These are phyloP conservation scores for Muricea muricata DNA, from an alignment of 92 coral and sea anemone species.

Conservation along the genomic window DNA sequence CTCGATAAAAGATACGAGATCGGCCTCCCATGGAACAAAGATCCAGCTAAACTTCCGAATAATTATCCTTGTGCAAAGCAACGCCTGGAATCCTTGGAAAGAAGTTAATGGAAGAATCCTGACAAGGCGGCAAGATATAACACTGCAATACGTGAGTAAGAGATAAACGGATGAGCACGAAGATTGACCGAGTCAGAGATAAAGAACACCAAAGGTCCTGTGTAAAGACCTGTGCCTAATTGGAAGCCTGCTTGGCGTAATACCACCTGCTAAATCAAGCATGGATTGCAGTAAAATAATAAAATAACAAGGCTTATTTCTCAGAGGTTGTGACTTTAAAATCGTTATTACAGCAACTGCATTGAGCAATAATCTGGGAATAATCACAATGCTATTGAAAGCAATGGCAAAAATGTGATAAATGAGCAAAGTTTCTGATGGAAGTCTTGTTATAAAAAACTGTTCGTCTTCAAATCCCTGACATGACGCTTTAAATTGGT, in stretches of 20 bases:
- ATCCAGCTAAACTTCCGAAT: slow-evolving; percentile 4
- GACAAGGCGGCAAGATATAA: slow-evolving; percentile 38
- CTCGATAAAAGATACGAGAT: slow-evolving; percentile 10
- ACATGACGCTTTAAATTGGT: no score
- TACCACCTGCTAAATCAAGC: no score
- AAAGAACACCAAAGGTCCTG: slow-evolving; percentile 21
- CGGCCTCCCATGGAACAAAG: slow-evolving; percentile 3
- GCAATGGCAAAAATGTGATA: slow-evolving; percentile 4
- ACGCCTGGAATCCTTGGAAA: no score
- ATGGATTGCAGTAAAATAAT: no score
- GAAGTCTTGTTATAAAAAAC: slow-evolving; percentile 36
- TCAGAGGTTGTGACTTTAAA: no score
- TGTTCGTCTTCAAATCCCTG: no score
- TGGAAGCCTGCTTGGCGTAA: slow-evolving; percentile 55
- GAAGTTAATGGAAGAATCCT: no score
- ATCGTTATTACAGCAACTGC: no score
- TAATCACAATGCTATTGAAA: slow-evolving; percentile 7
- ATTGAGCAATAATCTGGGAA: no score
- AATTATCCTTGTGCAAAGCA: no score
- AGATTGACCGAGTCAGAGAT: slow-evolving; percentile 3
- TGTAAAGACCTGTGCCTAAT: slow-evolving; percentile 50
- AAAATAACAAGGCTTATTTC: no score
- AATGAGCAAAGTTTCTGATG: slow-evolving; percentile 32
- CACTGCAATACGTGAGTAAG: slow-evolving; percentile 18
- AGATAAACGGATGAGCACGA: slow-evolving; percentile 44